Conservation (phyloP, 2,113 vertebrate genomes). For the Takifugu bimaculatus region DNA sequence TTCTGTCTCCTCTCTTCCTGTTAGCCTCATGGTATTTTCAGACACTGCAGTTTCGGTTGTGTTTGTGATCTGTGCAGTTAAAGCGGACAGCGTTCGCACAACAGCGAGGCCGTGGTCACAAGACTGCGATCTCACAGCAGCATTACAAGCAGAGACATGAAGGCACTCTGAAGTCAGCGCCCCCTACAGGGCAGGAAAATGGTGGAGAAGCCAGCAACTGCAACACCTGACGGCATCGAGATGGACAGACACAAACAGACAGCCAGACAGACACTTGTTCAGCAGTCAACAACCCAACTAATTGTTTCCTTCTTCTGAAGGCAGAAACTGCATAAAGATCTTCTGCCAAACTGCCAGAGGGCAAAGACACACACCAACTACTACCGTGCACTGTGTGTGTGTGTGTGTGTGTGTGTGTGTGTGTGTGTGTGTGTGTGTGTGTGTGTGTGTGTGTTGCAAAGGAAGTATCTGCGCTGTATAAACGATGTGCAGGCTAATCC, state of each 20-base stretch:
- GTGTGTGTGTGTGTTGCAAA: background rate
- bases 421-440: conserved; percentile 1
- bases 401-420: conserved; percentile 6
- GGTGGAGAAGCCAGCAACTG: no score
- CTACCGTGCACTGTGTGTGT: conserved; percentile 14
- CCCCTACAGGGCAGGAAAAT: no score
- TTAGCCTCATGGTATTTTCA: no score
- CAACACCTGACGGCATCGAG: no score
- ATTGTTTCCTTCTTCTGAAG: conserved; percentile 54
- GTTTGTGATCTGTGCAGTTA: no score
- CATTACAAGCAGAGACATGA: no score
- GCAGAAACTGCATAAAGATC: conserved; percentile 40
- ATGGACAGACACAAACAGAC: background rate
- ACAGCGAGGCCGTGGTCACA: no score
- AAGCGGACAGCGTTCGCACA: no score
- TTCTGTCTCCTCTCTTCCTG: no score
- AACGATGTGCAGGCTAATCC: conserved; percentile 46
- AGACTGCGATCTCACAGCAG: no score
- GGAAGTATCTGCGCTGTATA: conserved; percentile 33
- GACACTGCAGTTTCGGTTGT: no score
- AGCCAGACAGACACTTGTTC: conserved; percentile 18
- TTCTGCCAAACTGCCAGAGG: conserved; percentile 43
- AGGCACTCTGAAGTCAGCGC: no score
- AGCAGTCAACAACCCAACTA: conserved; percentile 28
- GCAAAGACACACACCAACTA: conserved; percentile 33